Evolutionary conservation across 1,140 invertebrate species (phyloP).

Genomic region (Drosophila ercepeae): DNA sequence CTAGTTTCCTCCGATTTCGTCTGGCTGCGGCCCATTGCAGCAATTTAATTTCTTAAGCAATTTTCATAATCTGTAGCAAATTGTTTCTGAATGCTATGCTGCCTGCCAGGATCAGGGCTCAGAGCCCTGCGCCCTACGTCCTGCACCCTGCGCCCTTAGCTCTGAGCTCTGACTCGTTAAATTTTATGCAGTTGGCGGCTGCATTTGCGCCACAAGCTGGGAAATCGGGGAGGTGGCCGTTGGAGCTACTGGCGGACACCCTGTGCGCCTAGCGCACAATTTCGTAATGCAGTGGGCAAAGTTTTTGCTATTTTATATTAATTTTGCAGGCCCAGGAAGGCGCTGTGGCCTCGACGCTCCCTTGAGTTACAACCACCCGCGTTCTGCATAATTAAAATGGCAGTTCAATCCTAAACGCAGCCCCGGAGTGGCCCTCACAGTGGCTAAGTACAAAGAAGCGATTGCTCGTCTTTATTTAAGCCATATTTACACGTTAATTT

Average conservation of each 20-base stretch:
- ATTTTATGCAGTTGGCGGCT: conserved; percentile 76
- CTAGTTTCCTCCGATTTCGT: neutral
- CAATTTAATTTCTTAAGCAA: conserved; percentile 83
- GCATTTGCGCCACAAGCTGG: conserved; percentile 61
- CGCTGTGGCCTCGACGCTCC: conserved; percentile 49
- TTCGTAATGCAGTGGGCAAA: conserved; percentile 68
- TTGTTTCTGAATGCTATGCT: conserved; percentile 83
- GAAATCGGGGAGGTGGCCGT: conserved; percentile 16
- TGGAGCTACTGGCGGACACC: neutral
- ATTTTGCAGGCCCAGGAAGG: conserved; percentile 55
- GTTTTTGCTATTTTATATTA: conserved; percentile 76
- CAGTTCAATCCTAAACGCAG: conserved; percentile 63
- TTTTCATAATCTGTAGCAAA: conserved; percentile 83
- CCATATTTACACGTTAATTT: conserved; percentile 15
- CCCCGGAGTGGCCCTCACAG: conserved; percentile 1
- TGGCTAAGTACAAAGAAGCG: conserved; percentile 12
- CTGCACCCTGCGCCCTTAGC: neutral
- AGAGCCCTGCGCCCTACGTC: conserved; percentile 6
- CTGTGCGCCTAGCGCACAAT: conserved; percentile 17
- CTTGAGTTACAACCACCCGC: conserved; percentile 44
- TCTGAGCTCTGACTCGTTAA: conserved; percentile 56
- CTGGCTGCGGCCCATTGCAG: conserved; percentile 56
- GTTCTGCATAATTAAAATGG: conserved; percentile 75
- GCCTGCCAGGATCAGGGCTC: conserved; percentile 36
- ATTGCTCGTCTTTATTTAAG: conserved; percentile 3